A percentile compares a stretch with the other conserved stretches of the same genome.
phyloP scores from a whole-genome alignment of 2,113 vertebrate genomes.

The Xiphias gladius region DNA sequence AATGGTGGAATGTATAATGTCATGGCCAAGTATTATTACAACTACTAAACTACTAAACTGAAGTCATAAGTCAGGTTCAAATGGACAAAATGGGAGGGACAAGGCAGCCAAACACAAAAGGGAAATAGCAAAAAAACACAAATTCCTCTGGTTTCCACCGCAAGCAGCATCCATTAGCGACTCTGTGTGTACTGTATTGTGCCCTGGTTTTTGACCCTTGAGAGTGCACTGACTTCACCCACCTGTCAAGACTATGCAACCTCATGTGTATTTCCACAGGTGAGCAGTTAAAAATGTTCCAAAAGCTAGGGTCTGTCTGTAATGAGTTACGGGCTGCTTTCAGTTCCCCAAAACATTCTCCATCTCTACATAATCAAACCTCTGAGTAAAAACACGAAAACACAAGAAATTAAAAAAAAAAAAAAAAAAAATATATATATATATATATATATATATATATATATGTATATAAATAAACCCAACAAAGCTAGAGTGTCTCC shows the following conservation, averaged over 20 bases:
- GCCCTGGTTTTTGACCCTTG: conserved; percentile 66
- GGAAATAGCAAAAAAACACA: conserved; percentile 50
- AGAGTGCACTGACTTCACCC: conserved; percentile 69
- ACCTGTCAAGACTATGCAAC: conserved; percentile 43
- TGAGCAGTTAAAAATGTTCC: conserved; percentile 71
- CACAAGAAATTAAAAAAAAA: neutral
- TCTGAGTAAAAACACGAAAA: conserved; percentile 52
- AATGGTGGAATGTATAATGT: conserved; percentile 60
- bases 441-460: no score
- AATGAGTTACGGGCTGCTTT: conserved; percentile 68
- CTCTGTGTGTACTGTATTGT: conserved; percentile 49
- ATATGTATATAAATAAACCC: conserved; percentile 20
- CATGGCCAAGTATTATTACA: conserved; percentile 64
- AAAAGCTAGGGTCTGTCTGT: conserved; percentile 41
- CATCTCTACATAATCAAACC: conserved; percentile 62
- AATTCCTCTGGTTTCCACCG: conserved; percentile 56
- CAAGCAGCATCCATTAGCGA: conserved; percentile 51
- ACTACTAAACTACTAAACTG: conserved; percentile 64
- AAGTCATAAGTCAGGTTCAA: conserved; percentile 57
- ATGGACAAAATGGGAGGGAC: conserved; percentile 61
- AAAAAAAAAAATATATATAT: no score
- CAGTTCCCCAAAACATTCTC: conserved; percentile 72
- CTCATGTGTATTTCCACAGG: conserved; percentile 76
- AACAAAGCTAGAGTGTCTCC: conserved; percentile 46
- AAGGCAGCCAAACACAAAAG: conserved; percentile 36